These are phyloP conservation scores for Protonemura montana DNA, from an alignment of 2,888 invertebrate genomes.

Conservation along the genomic window DNA sequence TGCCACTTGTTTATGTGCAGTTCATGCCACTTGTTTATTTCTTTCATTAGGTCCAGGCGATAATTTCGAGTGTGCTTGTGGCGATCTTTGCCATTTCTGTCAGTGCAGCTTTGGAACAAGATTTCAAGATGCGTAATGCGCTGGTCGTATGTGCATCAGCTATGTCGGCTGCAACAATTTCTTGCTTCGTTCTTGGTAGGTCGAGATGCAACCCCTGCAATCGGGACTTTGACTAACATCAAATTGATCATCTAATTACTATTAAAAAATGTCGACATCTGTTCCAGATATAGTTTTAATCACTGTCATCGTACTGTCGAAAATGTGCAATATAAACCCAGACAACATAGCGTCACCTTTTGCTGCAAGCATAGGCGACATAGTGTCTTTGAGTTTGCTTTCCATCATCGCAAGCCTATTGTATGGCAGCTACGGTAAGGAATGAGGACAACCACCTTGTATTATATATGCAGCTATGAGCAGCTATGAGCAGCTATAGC, in stretches of 20 bases:
- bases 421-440: constrained; percentile 73
- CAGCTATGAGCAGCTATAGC: too few relatives aligned
- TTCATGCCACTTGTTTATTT: background rate
- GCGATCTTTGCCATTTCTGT: constrained; percentile 83
- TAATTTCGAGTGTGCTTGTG: constrained; percentile 86
- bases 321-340: constrained; percentile 87
- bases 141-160: constrained; percentile 82
- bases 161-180: constrained; percentile 89
- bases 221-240: too few relatives aligned
- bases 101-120: constrained; percentile 73
- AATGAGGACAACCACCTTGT: background rate
- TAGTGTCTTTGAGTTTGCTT: constrained; percentile 84
- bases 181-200: constrained; percentile 89
- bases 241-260: too few relatives aligned
- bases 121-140: constrained; percentile 73
- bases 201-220: too few relatives aligned
- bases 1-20: too few relatives aligned
- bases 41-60: constrained; percentile 75
- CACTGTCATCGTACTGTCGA: constrained; percentile 84
- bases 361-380: constrained; percentile 95
- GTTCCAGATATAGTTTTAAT: constrained; percentile 86
- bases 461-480: too few relatives aligned
- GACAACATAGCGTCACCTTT: constrained; percentile 97
- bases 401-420: constrained; percentile 83
- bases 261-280: too few relatives aligned